phyloP scores from a whole-genome alignment of 2,888 invertebrate species.

The Cephus pygmeus region DNA sequence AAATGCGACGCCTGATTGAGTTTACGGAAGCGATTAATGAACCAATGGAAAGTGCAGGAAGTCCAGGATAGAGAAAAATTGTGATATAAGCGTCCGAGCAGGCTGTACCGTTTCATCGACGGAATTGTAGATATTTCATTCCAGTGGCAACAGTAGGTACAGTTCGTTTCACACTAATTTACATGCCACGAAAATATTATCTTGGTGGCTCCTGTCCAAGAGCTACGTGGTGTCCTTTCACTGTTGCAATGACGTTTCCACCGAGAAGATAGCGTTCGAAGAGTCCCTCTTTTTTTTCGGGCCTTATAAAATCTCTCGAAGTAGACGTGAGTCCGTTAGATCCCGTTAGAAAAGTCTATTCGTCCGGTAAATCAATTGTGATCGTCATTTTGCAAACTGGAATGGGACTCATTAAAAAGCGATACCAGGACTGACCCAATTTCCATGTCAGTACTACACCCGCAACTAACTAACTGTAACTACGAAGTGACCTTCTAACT shows the following conservation, averaged over 20 bases:
- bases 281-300: neutral
- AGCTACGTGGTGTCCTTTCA: neutral
- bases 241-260: neutral
- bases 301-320: neutral
- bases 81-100: neutral
- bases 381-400: neutral
- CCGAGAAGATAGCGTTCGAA: neutral
- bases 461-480: constrained; percentile 27
- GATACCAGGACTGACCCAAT: neutral
- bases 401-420: neutral
- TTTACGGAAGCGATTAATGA: neutral
- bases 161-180: neutral
- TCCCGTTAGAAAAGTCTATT: neutral
- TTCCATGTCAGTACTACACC: neutral
- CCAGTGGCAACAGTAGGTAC: neutral
- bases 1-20: constrained; percentile 21
- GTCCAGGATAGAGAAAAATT: constrained; percentile 9
- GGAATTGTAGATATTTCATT: neutral
- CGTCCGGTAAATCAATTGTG: neutral
- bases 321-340: neutral
- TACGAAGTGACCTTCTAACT: constrained; percentile 47
- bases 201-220: neutral
- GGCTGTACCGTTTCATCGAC: neutral
- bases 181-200: neutral
- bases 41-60: neutral